Evolutionary conservation across 2,113 vertebrate species (phyloP).

Genomic region (Dipodomys merriami): DNA sequence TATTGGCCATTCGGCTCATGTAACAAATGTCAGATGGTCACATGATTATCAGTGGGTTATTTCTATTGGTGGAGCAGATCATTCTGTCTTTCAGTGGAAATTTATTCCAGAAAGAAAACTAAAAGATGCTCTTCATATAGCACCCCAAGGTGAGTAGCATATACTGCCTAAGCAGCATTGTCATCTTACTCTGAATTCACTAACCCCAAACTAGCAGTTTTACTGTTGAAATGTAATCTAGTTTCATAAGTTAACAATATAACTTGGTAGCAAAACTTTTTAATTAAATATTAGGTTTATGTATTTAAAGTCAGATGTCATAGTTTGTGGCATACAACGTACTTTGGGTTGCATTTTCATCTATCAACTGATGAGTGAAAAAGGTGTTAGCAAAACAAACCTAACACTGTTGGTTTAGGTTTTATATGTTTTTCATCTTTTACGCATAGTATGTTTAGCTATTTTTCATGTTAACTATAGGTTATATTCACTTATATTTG

Average conservation of each 20-base stretch:
- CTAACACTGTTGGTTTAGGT: neutral
- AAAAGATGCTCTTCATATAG: conserved; percentile 96
- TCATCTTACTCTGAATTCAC: neutral
- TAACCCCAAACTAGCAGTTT: conserved; percentile 1
- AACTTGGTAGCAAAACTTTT: conserved; percentile 14
- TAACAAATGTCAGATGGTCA: conserved; percentile 98
- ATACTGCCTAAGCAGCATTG: neutral
- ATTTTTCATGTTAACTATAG: conserved; percentile 58
- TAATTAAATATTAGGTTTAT: neutral
- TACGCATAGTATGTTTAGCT: conserved; percentile 42
- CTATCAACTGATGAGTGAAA: conserved; percentile 12
- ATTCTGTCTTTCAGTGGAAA: conserved; percentile 99
- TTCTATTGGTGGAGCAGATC: conserved; percentile 97
- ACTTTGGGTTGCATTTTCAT: conserved; percentile 48
- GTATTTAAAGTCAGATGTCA: conserved; percentile 34
- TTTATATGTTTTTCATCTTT: neutral
- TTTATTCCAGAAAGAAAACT: conserved; percentile 97
- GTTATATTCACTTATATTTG: conserved; percentile 56
- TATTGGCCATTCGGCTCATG: conserved; percentile 97
- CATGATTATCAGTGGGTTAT: conserved; percentile 99
- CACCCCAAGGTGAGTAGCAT: conserved; percentile 91
- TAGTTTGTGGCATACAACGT: neutral
- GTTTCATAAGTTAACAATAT: neutral
- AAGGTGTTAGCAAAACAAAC: conserved; percentile 8
- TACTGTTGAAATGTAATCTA: neutral